Evolutionary conservation across 2,888 invertebrate species (phyloP), one percentile per base, ranked within the genome.

Genomic region (Plemyria rubiginata): DNA sequence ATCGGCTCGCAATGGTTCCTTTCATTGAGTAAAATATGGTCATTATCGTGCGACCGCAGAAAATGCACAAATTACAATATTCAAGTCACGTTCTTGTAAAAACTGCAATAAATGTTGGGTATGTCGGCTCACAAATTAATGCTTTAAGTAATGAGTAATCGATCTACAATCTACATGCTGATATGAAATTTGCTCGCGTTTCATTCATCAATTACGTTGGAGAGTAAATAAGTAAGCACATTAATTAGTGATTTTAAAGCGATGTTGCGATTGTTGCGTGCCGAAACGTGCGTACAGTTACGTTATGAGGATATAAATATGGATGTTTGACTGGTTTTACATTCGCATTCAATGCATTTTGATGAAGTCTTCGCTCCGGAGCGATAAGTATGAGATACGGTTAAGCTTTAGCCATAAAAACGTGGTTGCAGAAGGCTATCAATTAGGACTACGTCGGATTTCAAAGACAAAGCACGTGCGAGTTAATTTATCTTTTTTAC

Each of bases 11-110:
- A 84, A 84, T 78, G 75, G 67, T 72, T 74, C 69, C 77, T 83
- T 82, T 84, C 85, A 85, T 86, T 85, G 76, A 84, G 77, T 78
- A 83, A 80, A 82, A 81, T 81, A 80, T 77, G 78, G 80, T 74
- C 76, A 81, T 84, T 82, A 84, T 73, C 74, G 71, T 73, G 72
- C 73, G 70, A 72, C 77, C 75, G 78, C 81, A 78, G 78, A 51
- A 55, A 55, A 60, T 16, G 50, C 38, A 50, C 22, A 32, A 60
- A 60, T 79, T 80, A 79, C 74, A 77, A 80, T 82, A 87, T 85
- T 83, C 84, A 64, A 80, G 81, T 81, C 87, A 85, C 84, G 85
- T 85, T 69, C 67, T 68, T 64, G 71, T 71, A 78, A 77, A 82
- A 78, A 76, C 72, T 76, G 73, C 74, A 75, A 78, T 81, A 82